phyloP scores from a whole-genome alignment of 2,888 invertebrate genomes.

The Drosophila kambysellisi region DNA sequence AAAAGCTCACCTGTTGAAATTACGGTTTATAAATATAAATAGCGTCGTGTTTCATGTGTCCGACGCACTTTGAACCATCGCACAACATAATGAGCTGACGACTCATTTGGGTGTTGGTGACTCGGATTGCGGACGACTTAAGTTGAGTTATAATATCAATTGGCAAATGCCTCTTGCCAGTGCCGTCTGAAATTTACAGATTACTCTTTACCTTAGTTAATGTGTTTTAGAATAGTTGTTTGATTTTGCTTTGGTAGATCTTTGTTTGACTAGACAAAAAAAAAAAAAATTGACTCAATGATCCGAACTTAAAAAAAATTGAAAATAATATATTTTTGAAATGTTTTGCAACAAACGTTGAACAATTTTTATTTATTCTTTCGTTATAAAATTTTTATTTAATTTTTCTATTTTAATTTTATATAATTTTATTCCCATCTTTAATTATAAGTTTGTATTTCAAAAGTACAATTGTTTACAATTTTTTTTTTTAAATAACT shows the following conservation, averaged over 20 bases:
- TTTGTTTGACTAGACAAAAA: not conserved
- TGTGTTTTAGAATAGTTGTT: not conserved
- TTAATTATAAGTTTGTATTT: not conserved
- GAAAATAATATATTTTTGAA: not conserved
- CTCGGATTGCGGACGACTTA: slow-evolving; percentile 14
- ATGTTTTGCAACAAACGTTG: not conserved
- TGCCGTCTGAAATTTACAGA: slow-evolving; percentile 21
- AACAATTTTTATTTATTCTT: not conserved
- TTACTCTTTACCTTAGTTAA: slow-evolving; percentile 4
- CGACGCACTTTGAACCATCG: slow-evolving; percentile 56
- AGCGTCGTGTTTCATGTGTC: slow-evolving; percentile 50
- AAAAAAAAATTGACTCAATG: not conserved
- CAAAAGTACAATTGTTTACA: not conserved
- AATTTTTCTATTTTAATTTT: not conserved
- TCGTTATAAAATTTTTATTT: not conserved
- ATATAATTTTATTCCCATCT: not conserved
- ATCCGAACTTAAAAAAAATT: not conserved
- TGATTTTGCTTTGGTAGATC: no score
- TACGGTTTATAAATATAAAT: slow-evolving; percentile 46
- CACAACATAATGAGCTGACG: slow-evolving; percentile 41
- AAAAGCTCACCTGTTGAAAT: slow-evolving; percentile 16
- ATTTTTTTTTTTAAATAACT: no score
- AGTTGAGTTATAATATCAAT: slow-evolving; percentile 43
- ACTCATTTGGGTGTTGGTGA: not conserved
- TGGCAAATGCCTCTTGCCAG: not conserved